Evolutionary conservation across 1,140 invertebrate species (phyloP), one percentile per base, ranked within the genome.

Genomic region (Sweltsa coloradensis): DNA sequence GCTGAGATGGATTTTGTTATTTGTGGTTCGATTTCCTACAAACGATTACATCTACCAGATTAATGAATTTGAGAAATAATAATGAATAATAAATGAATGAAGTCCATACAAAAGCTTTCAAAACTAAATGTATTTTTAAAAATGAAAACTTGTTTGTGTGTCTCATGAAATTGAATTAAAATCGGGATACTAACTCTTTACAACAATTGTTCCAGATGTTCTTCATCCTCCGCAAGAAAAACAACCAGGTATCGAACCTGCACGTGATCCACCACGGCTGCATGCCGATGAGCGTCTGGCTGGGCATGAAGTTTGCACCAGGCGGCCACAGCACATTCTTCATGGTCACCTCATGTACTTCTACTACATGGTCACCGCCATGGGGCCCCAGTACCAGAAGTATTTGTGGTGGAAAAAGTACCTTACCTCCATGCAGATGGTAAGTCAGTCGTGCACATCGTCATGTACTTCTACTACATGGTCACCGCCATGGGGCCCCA

Each of bases 401-500:
- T 92, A 81, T 58, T 82, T 95, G 45, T 94, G 89, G 89, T 96
- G 90, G 89, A 95, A 95, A 66, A 92, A 88, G 61, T 89, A 95
- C 64, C 76, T 95, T 34, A 95, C 91, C 19, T 78, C 79, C 46
- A 79, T 93, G 61, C 91, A 95, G 71, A 88, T 95, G 82, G 85
- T 91, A 73, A 66, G 65, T 57, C 21, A n/a, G n/a, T 89, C 53
- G 86, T 94, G 3, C 89, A 93, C 60, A 81, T 88, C 24, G 68
- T 93, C 23, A 95, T 95, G 90, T 95, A 95, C 63, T 71, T 77
- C 0, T 95, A 95, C 62, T 95, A 95, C 63, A 70, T 90, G 50
- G 65, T 94, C 41, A 78, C 89, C 13, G 87, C 88, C 0, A 72
- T 93, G 51, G 89, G 89, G 34, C 87, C 89, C 0, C 70, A 76